phyloP scores from a whole-genome alignment of 2,113 vertebrate species.

The Notarius lentiginosus region DNA sequence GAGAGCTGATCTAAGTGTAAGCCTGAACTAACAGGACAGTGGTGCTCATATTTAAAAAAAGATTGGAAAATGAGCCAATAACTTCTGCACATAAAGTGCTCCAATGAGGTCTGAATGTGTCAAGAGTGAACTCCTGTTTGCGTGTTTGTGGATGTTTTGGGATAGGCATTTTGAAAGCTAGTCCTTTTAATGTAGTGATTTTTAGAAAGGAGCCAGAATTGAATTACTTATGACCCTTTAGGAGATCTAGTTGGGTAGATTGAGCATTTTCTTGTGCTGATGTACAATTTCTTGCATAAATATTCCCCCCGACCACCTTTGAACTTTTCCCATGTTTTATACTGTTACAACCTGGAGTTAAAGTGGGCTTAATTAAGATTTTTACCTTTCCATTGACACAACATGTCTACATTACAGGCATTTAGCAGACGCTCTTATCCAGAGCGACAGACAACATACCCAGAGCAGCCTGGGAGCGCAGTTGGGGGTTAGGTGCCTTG shows the following conservation, averaged over 20 bases:
- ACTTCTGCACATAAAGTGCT: constrained; percentile 5
- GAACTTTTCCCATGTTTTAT: background rate
- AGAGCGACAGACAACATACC: too few species aligned
- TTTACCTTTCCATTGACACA: background rate
- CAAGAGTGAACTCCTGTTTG: background rate
- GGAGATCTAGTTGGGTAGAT: background rate
- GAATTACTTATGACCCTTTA: background rate
- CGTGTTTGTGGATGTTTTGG: background rate
- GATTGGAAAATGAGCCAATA: background rate
- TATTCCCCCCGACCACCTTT: background rate
- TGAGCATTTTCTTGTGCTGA: background rate
- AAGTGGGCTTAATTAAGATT: background rate
- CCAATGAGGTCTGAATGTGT: constrained; percentile 6
- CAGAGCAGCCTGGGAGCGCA: too few species aligned
- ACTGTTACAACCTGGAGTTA: background rate
- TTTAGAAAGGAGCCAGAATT: background rate
- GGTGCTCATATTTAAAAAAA: background rate
- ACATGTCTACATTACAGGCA: too few species aligned
- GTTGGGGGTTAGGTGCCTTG: too few species aligned
- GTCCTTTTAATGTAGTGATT: background rate
- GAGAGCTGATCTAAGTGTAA: background rate
- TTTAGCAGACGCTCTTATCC: too few species aligned
- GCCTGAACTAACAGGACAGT: background rate
- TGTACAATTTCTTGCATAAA: background rate
- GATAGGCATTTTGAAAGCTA: background rate